Conservation (phyloP, 2,797 vertebrate species). For the Melanogrammus aeglefinus region DNA sequence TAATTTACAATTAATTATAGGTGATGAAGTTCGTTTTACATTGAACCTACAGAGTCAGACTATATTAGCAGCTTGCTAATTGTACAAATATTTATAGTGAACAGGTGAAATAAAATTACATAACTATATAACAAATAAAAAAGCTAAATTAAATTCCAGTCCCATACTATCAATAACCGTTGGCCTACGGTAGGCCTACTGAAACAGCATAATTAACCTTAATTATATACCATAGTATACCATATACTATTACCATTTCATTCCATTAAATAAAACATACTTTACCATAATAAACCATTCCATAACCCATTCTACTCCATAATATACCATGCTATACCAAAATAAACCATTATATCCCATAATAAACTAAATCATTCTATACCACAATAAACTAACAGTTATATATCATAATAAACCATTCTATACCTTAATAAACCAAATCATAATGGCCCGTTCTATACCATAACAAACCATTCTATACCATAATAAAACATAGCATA, state of each 20-base stretch:
- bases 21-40: too few species aligned
- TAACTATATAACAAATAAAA: not conserved
- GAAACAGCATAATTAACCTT: not conserved
- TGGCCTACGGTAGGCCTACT: too few species aligned
- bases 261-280: conserved; percentile 32
- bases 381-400: conserved; percentile 19
- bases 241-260: conserved; percentile 14
- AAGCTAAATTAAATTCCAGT: not conserved
- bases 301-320: not conserved
- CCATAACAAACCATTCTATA: too few species aligned
- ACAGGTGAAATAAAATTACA: too few species aligned
- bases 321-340: not conserved
- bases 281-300: not conserved
- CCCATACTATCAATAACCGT: not conserved
- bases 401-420: not conserved
- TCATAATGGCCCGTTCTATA: not conserved
- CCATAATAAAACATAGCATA: too few species aligned
- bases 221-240: not conserved
- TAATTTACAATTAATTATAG: too few species aligned
- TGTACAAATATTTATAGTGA: too few species aligned
- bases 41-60: too few species aligned
- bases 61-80: too few species aligned
- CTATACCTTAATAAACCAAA: not conserved
- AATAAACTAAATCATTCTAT: not conserved
- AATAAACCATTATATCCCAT: not conserved